Base-by-base conservation (phyloP, 2,888 invertebrate genomes). In the Meandrusa payeni region DNA sequence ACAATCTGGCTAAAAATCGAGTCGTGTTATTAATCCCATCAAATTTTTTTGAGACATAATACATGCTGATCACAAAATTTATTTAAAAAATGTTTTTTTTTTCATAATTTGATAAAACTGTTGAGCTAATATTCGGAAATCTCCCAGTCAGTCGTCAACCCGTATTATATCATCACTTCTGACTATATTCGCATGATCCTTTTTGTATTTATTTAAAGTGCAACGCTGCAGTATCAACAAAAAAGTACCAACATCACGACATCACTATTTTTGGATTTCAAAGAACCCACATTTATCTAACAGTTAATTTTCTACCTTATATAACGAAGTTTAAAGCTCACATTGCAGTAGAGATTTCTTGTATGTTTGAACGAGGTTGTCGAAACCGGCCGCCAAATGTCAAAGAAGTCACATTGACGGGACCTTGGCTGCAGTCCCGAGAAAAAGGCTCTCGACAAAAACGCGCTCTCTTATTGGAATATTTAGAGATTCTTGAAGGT, bases 391-490 rank as follows among this genome's bases (percentile, higher is more conserved):
- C 59, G 57, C 52, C 57, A 64, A 78, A 78, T 74, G 80, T 80
- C 79, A 74, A 68, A 69, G 51, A 64, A 76, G 81, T 81, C 79
- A 81, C 81, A 66, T 80, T 81, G 69, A 56, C 52, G 52, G 61
- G 66, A 68, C 73, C 74, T 75, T 69, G 61, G 50, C 32, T 48
- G 44, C 40, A 41, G 50, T 64, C 59, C 62, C 56, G 64, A 53
- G 61, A 69, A 60, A 48, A 43, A 45, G 48, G 46, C 41, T 20
- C 15, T 11, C 12, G 23, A 42, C 29, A 36, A 34, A 43, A 42
- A 32, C 17, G 26, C 7, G n/a, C 11, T 9, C 36, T 36, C 37
- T 31, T 24, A 31, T 32, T 24, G 40, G 23, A 40, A 40, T 40
- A 24, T 24, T 32, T 24, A 37, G 17, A 11, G 13, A 28, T 28